A percentile compares a stretch with the other conserved stretches of the same genome.
These are phyloP conservation scores for Pygathrix nemaeus DNA, from an alignment of 2,113 vertebrate genomes.

Conservation along the genomic window DNA sequence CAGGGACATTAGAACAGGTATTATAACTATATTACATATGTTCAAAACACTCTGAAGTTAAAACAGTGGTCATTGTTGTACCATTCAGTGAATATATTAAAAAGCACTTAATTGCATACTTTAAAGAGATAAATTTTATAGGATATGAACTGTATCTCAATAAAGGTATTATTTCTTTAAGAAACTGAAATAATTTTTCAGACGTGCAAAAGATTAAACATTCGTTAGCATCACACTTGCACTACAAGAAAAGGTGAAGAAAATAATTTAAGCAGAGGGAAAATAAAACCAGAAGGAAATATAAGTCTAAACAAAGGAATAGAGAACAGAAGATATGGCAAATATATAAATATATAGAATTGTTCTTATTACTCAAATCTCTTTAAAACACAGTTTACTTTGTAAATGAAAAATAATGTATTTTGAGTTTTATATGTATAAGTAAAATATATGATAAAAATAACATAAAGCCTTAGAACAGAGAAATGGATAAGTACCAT, in stretches of 20 bases:
- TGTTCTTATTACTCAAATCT: not conserved
- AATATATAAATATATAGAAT: not conserved
- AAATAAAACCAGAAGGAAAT: not conserved
- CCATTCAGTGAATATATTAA: not conserved
- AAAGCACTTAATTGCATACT: not conserved
- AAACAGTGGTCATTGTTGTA: not conserved
- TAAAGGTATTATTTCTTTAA: not conserved
- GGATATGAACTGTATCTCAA: not conserved
- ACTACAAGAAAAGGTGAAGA: not conserved
- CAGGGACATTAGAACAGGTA: not conserved
- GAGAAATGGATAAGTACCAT: not conserved
- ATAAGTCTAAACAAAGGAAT: not conserved
- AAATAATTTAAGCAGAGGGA: not conserved
- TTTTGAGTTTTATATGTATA: not conserved
- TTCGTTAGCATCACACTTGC: not conserved
- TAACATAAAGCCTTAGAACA: not conserved
- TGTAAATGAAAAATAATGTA: not conserved
- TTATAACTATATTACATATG: not conserved
- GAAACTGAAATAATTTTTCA: not conserved
- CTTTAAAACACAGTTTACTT: not conserved
- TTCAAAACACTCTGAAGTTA: not conserved
- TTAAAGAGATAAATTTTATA: not conserved
- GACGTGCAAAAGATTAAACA: not conserved
- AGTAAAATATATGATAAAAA: not conserved
- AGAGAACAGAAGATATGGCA: not conserved